These are phyloP conservation scores for Leptarthrus brevirostris DNA, from an alignment of 2,888 invertebrate species.

Conservation along the genomic window DNA sequence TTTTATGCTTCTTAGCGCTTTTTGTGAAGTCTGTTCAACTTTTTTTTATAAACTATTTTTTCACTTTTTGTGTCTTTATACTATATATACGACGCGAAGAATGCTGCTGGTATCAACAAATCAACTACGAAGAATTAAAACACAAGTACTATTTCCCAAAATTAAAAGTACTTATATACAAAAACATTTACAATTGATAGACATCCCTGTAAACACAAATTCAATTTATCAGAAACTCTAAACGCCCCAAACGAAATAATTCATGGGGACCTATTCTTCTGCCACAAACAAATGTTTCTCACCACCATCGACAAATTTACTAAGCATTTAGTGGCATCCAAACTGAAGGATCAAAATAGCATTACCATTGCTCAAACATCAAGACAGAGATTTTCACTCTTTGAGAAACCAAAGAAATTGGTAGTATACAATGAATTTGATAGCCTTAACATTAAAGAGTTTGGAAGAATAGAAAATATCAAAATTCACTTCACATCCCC, in stretches of 20 bases:
- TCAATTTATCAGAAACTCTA: conserved; percentile 34
- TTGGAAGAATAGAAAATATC: conserved; percentile 31
- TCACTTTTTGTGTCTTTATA: too few species aligned
- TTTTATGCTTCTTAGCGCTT: too few species aligned
- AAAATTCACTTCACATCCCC: conserved; percentile 31
- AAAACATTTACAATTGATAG: too few species aligned
- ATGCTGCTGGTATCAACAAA: too few species aligned
- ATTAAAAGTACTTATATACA: not conserved
- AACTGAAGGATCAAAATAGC: conserved; percentile 47
- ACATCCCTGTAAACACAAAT: conserved; percentile 17
- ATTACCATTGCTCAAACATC: conserved; percentile 43
- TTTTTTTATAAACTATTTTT: too few species aligned
- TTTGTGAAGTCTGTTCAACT: too few species aligned
- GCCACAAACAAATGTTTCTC: conserved; percentile 28
- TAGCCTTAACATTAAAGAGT: conserved; percentile 48
- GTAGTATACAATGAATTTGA: conserved; percentile 51
- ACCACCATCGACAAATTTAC: conserved; percentile 51
- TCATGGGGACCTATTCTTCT: conserved; percentile 29
- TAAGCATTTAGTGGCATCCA: conserved; percentile 45
- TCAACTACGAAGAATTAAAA: too few species aligned
- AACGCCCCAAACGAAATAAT: conserved; percentile 5
- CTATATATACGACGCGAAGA: too few species aligned
- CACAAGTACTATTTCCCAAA: not conserved
- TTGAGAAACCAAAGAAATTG: conserved; percentile 49
- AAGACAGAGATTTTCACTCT: conserved; percentile 29